Base-by-base conservation (phyloP, 1,140 invertebrate species). In the Drosophila ficusphila region DNA sequence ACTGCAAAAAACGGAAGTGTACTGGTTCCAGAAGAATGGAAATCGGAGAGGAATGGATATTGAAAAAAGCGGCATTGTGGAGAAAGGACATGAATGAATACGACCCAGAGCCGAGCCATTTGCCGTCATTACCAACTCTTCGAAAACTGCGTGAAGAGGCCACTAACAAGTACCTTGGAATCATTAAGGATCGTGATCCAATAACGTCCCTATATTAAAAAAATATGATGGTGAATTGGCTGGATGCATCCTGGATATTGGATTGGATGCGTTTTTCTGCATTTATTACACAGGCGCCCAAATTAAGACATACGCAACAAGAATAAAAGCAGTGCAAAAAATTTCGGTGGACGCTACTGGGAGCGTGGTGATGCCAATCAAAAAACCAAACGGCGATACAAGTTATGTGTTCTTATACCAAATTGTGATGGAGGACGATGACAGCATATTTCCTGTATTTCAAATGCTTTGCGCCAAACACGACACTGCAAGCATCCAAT, bases 71-170 rank as follows among this genome's bases (percentile, higher is more conserved):
- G 2, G 31, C 48, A 1, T 19, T 51, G 2, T 51, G 48, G n/a
- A 51, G 48, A 21, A 51, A 12, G 1, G 1, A 51, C 1, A 21
- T 51, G 19, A 9, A 21, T 4, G 31, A 14, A 21, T 18, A 21
- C n/a, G 31, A 38, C 31, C 12, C 31, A 38, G 31, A 38, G n/a
- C 48, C 31, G 7, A 23, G 8, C 2, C 23, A n/a, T 29, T n/a
- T 48, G 7, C 47, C 34, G 1, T 46, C 23, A 6, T 8, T 42
- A 16, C 33, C 49, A 23, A 52, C 19, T 16, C 34, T 52, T 11
- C 49, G 33, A 11, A 52, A 52, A 23, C 49, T 52, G 14, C 19
- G 49, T 7, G 12, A 39, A 39, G 34, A 53, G 14, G 21, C 49
- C 3, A 25, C 19, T 5, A 42, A 53, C 11, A 16, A 14, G 14